These are phyloP conservation scores for Hylia prasina DNA, from an alignment of 2,113 vertebrate genomes.

Conservation along the genomic window DNA sequence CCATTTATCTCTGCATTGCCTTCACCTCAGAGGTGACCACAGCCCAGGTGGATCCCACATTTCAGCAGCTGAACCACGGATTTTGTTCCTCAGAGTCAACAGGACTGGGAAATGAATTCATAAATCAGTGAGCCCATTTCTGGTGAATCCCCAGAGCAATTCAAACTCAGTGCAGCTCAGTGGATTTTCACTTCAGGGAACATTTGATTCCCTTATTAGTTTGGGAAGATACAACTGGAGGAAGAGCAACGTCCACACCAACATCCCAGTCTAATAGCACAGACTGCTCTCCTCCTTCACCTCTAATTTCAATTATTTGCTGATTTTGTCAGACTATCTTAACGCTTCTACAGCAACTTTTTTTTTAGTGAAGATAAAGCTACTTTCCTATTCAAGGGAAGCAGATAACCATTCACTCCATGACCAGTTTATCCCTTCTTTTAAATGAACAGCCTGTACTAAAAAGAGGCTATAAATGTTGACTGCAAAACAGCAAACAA, in stretches of 20 bases:
- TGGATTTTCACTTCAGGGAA: background rate
- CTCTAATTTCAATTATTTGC: background rate
- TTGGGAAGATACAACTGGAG: background rate
- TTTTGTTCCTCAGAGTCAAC: too few relatives aligned
- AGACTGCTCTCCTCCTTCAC: background rate
- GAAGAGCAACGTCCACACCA: background rate
- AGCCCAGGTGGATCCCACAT: accelerated
- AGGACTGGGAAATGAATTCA: background rate
- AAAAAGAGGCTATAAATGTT: background rate
- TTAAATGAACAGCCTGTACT: background rate
- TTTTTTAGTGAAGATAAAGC: background rate
- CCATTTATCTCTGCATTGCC: accelerated
- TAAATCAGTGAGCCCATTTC: background rate
- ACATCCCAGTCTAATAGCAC: background rate
- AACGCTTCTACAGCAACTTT: background rate
- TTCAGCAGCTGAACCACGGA: background rate
- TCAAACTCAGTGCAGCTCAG: background rate
- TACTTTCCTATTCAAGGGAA: background rate
- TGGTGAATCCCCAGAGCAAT: background rate
- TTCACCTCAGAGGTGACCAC: accelerated
- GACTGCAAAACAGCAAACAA: background rate
- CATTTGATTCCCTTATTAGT: background rate
- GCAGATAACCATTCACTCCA: background rate
- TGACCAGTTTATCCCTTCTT: background rate
- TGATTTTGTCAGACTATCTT: background rate